Conservation (phyloP, 2,888 invertebrate genomes). For the Ophion costatus region DNA sequence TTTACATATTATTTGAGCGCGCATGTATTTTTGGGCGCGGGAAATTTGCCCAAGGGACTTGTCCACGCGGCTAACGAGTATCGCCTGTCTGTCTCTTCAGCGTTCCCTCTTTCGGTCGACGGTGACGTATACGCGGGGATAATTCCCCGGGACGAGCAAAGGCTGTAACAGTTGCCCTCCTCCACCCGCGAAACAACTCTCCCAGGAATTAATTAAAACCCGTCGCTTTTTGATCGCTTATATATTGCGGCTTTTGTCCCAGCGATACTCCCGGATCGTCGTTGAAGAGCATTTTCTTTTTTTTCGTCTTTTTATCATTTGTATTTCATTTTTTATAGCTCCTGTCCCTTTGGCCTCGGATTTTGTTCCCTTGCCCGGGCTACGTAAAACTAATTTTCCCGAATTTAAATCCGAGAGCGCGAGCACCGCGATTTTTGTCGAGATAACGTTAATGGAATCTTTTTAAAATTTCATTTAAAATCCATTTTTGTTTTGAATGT, state of each 20-base stretch:
- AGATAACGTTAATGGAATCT: background rate
- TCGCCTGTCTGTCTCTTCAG: slow-evolving; percentile 44
- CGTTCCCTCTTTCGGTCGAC: slow-evolving; percentile 41
- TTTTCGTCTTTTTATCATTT: background rate
- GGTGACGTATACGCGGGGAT: slow-evolving; percentile 39
- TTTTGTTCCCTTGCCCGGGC: background rate
- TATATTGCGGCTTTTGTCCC: slow-evolving; percentile 43
- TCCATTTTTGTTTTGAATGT: no score
- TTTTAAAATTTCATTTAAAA: background rate
- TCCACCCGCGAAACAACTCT: slow-evolving; percentile 44
- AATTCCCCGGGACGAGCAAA: slow-evolving; percentile 48
- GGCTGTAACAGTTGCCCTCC: slow-evolving; percentile 43
- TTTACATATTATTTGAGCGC: slow-evolving; percentile 11
- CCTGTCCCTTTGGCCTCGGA: slow-evolving; percentile 74
- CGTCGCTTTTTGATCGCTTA: slow-evolving; percentile 57
- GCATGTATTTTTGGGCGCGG: slow-evolving; percentile 10
- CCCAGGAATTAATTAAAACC: slow-evolving; percentile 63
- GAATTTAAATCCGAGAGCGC: background rate
- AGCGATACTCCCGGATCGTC: slow-evolving; percentile 32
- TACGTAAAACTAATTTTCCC: no score
- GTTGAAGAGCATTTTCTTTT: slow-evolving; percentile 41
- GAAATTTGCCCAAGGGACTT: slow-evolving; percentile 25
- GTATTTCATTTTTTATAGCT: slow-evolving; percentile 77
- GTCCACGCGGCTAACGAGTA: slow-evolving; percentile 29
- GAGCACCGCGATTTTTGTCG: background rate